Evolutionary conservation across 2,888 invertebrate species (phyloP).

Genomic region (Taenaris catops): DNA sequence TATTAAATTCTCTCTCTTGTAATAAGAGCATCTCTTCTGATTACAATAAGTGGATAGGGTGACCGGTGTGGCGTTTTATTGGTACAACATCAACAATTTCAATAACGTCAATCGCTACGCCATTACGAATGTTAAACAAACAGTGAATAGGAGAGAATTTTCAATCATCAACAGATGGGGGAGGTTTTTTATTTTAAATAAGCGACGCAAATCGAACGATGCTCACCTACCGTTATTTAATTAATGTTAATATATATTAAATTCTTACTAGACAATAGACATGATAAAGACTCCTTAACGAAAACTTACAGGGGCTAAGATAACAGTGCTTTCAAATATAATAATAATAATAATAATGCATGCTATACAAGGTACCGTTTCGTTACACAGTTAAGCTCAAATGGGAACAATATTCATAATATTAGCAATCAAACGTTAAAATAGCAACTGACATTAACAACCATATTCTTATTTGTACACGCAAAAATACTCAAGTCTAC

Average conservation of each 20-base stretch:
- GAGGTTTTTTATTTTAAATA: constrained; percentile 40
- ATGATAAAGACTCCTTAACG: constrained; percentile 76
- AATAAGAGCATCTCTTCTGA: too few relatives aligned
- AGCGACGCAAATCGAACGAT: constrained; percentile 70
- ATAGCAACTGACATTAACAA: too few relatives aligned
- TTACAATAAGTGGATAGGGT: too few relatives aligned
- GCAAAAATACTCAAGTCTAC: too few relatives aligned
- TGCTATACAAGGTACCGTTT: constrained; percentile 52
- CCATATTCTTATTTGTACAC: too few relatives aligned
- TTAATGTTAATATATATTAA: constrained; percentile 69
- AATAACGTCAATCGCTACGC: too few relatives aligned
- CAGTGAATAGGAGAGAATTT: constrained; percentile 38
- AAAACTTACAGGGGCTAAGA: constrained; percentile 70
- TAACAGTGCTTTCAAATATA: constrained; percentile 74
- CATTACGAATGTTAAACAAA: constrained; percentile 50
- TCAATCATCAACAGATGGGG: constrained; percentile 51
- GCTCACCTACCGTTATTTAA: constrained; percentile 53
- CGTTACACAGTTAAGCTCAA: constrained; percentile 66
- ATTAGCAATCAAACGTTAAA: constrained; percentile 28
- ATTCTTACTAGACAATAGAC: constrained; percentile 77
- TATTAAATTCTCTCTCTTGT: too few relatives aligned
- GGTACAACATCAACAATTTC: constrained; percentile 28
- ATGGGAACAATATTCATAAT: constrained; percentile 45
- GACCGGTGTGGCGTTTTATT: too few relatives aligned
- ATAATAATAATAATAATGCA: constrained; percentile 60